A percentile compares a stretch with the other conserved stretches of the same genome.
Evolutionary conservation across 2,113 vertebrate genomes (phyloP).

Genomic region (Neotoma lepida): DNA sequence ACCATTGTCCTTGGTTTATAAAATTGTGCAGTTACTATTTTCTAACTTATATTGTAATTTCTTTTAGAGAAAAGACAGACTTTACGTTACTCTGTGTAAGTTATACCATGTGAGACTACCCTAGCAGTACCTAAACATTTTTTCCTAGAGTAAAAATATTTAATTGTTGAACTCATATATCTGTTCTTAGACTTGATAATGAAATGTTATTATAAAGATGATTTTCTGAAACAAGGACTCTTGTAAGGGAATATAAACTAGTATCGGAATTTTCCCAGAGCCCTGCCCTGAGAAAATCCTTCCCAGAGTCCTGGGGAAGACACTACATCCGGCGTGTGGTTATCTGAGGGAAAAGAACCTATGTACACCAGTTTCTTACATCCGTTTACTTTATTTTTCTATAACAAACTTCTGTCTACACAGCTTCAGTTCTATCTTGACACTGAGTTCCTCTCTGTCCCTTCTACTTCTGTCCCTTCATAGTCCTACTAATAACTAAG

Average conservation of each 20-base stretch:
- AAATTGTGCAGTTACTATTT: background rate
- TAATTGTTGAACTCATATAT: background rate
- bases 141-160: background rate
- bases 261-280: no score
- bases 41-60: background rate
- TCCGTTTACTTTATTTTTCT: no score
- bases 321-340: no score
- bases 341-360: no score
- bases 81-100: background rate
- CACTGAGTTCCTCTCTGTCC: no score
- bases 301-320: no score
- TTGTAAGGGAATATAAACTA: background rate
- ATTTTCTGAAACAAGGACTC: background rate
- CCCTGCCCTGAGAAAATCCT: no score
- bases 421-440: no score
- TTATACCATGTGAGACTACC: background rate
- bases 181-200: background rate
- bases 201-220: background rate
- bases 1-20: background rate
- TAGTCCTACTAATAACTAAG: no score
- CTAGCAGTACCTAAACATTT: background rate
- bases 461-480: no score
- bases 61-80: background rate
- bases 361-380: no score
- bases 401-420: no score